Conservation (phyloP, 2,113 vertebrate species). For the Anarrhichthys ocellatus region DNA sequence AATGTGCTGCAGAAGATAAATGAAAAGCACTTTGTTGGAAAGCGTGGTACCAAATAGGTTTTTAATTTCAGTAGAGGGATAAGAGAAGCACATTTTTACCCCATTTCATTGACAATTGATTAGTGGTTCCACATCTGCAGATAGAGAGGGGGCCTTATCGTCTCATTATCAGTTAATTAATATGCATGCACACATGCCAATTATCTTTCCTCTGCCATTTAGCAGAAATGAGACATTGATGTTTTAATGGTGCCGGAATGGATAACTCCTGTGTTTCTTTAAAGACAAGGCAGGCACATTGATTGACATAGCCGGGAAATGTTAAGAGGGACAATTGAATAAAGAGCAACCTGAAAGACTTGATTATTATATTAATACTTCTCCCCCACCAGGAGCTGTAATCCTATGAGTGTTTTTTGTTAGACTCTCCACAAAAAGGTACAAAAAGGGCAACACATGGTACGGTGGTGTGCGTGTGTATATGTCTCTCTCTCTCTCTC, state of each 20-base stretch:
- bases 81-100: conserved; percentile 83
- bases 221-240: conserved; percentile 89
- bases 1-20: conserved; percentile 88
- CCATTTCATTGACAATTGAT: conserved; percentile 88
- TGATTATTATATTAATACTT: conserved; percentile 70
- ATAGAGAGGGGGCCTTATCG: conserved; percentile 86
- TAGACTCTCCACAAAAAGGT: conserved; percentile 43
- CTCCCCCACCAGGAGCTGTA: conserved; percentile 22
- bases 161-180: conserved; percentile 97
- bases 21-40: conserved; percentile 92
- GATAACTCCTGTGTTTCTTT: conserved; percentile 82
- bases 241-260: conserved; percentile 88
- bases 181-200: conserved; percentile 92
- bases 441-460: conserved; percentile 39
- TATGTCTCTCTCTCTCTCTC: too few relatives aligned
- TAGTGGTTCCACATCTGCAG: conserved; percentile 89
- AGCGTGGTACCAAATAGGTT: conserved; percentile 88
- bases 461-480: too few relatives aligned
- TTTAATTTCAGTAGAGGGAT: conserved; percentile 90
- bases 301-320: conserved; percentile 73
- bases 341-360: conserved; percentile 65
- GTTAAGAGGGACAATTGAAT: conserved; percentile 75
- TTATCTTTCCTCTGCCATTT: conserved; percentile 90
- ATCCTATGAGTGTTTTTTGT: conserved; percentile 28
- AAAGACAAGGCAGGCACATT: conserved; percentile 83